These are phyloP conservation scores for Lamprologus speciosus DNA, from an alignment of 2,113 vertebrate species.

Conservation along the genomic window DNA sequence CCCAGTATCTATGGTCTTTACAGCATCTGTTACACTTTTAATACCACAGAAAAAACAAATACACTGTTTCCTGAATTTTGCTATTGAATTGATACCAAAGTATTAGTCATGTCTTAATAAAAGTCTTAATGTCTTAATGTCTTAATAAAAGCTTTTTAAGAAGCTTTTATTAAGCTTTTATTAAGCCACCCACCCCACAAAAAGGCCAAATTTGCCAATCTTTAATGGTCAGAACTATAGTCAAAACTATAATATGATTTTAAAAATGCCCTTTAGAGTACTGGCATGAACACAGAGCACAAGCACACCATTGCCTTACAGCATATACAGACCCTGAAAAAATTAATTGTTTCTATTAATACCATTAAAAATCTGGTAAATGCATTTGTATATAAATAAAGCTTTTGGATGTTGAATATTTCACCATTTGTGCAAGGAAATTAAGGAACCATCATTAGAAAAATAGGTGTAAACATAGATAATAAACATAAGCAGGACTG, in stretches of 20 bases:
- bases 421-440: background rate
- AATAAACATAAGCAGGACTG: background rate
- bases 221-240: background rate
- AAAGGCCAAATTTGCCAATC: background rate
- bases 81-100: background rate
- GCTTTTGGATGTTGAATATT: background rate
- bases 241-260: background rate
- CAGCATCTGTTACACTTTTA: background rate
- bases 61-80: background rate
- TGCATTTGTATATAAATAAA: background rate
- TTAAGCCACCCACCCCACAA: background rate
- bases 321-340: background rate
- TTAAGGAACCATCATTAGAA: background rate
- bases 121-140: background rate
- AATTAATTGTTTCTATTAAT: background rate
- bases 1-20: background rate
- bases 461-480: background rate
- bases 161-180: too few species aligned
- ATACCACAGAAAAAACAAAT: background rate
- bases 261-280: background rate
- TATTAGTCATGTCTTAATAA: background rate
- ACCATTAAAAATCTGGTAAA: background rate
- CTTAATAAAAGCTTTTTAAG: background rate
- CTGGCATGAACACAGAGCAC: background rate
- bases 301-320: background rate